These are phyloP conservation scores for Hexactinellida sp. DNA, from an alignment of 37 sponge, comb jelly and placozoan species.

Conservation along the genomic window DNA sequence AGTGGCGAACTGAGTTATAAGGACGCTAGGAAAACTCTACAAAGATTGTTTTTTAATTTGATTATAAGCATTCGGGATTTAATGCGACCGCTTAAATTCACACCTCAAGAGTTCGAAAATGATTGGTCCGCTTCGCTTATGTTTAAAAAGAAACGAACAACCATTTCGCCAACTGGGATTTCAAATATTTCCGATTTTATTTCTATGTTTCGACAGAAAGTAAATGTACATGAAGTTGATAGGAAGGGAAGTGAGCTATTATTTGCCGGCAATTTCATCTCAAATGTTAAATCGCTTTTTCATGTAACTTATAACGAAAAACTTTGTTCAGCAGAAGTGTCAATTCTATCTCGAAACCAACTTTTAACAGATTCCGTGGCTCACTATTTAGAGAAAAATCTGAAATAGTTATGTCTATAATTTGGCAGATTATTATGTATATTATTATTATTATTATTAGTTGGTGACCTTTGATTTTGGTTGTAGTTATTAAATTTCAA, in stretches of 20 bases:
- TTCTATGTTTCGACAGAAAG: not conserved
- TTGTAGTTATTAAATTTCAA: no score
- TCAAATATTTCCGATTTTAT: not conserved
- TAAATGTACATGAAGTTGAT: not conserved
- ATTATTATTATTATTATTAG: not conserved
- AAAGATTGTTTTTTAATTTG: conserved; percentile 49
- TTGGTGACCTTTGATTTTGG: not conserved
- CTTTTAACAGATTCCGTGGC: not conserved
- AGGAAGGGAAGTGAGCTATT: not conserved
- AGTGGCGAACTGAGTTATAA: conserved; percentile 43
- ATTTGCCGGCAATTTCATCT: not conserved
- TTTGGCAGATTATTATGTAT: not conserved
- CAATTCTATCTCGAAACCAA: not conserved
- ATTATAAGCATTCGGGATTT: conserved; percentile 32
- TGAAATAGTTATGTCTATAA: not conserved
- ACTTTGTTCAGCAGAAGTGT: not conserved
- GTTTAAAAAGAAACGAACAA: not conserved
- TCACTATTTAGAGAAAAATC: not conserved
- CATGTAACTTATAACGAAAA: not conserved
- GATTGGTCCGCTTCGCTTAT: not conserved
- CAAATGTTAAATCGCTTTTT: not conserved
- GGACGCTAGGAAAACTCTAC: conserved; percentile 29
- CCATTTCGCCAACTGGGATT: not conserved
- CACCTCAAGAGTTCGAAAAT: not conserved
- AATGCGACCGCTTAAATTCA: conserved; percentile 18